A percentile compares a stretch with the other conserved stretches of the same genome.
Evolutionary conservation across 2,113 vertebrate species (phyloP).

Genomic region (Athene cunicularia): DNA sequence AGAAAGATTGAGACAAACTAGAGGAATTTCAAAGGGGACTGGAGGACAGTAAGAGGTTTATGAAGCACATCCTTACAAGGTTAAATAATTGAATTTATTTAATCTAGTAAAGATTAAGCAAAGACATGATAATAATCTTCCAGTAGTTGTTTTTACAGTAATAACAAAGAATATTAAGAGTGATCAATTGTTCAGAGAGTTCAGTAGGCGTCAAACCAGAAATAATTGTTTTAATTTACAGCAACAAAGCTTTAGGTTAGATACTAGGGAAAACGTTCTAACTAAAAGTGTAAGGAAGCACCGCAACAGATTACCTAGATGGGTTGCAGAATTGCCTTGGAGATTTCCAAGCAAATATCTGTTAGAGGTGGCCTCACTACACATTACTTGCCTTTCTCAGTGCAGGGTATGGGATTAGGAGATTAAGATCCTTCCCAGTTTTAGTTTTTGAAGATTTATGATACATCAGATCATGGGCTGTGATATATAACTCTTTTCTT

Average conservation of each 20-base stretch:
- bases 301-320: accelerated
- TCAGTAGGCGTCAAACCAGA: neutral
- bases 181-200: neutral
- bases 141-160: neutral
- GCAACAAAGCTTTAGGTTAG: neutral
- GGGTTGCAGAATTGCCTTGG: neutral
- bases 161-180: neutral
- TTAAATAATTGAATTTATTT: neutral
- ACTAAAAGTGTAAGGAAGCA: neutral
- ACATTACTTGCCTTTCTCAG: neutral
- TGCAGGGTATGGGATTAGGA: neutral
- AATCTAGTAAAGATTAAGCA: neutral
- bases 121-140: neutral
- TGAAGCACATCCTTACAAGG: neutral
- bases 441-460: neutral
- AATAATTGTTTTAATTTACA: neutral
- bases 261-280: neutral
- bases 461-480: neutral
- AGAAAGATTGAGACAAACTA: neutral
- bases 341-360: neutral
- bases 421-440: neutral
- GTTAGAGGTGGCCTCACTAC: neutral
- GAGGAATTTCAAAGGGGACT: neutral
- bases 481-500: neutral
- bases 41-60: neutral